Conservation (phyloP, 2,797 vertebrate species). For the Poeciliopsis gracilis region DNA sequence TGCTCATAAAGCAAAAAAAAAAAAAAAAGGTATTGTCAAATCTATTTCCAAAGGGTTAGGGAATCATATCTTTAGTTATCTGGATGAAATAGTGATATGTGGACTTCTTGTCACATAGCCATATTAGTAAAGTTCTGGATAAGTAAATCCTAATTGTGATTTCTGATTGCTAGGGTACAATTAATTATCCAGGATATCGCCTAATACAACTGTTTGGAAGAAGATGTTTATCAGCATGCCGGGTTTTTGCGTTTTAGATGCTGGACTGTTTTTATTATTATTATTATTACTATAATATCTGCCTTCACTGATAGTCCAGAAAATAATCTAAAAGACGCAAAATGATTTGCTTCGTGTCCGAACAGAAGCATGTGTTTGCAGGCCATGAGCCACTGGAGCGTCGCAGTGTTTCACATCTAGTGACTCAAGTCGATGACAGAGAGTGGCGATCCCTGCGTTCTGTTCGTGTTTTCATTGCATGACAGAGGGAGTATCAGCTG, state of each 20-base stretch:
- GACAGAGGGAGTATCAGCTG: conserved; percentile 61
- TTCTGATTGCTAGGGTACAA: conserved; percentile 23
- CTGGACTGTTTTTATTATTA: background rate
- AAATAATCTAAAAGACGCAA: conserved; percentile 11
- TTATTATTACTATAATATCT: background rate
- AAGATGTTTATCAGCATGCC: conserved; percentile 3
- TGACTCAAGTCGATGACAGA: conserved; percentile 5
- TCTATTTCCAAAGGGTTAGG: conserved; percentile 9
- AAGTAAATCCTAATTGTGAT: background rate
- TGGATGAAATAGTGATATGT: conserved; percentile 17
- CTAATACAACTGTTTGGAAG: background rate
- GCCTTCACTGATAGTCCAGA: conserved; percentile 23
- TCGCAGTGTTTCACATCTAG: conserved; percentile 6
- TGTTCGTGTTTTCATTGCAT: conserved; percentile 22
- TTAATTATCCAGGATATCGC: conserved; percentile 41
- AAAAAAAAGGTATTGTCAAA: conserved; percentile 3
- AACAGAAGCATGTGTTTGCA: conserved; percentile 18
- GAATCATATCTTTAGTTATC: conserved; percentile 17
- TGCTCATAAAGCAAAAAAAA: conserved; percentile 1
- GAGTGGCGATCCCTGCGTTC: conserved; percentile 4
- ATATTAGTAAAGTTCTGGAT: conserved; percentile 36
- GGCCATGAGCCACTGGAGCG: background rate
- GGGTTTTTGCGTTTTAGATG: conserved; percentile 22
- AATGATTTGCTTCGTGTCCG: background rate
- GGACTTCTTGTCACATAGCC: conserved; percentile 24